phyloP scores from a whole-genome alignment of 2,113 vertebrate genomes.

The Bubo bubo region DNA sequence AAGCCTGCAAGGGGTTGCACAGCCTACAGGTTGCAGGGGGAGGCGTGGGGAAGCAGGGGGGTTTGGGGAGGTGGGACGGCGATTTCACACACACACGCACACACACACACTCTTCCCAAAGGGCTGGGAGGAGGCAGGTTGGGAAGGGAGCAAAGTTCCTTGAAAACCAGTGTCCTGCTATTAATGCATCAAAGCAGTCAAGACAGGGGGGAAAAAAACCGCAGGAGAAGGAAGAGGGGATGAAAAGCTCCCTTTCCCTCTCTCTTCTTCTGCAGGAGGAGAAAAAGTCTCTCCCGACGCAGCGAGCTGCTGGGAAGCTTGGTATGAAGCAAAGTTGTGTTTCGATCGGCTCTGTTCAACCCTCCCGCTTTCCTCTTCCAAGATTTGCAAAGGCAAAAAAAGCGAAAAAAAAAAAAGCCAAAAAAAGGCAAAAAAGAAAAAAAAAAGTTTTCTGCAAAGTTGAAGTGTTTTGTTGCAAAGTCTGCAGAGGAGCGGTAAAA shows the following conservation, averaged over 20 bases:
- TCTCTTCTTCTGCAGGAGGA: conserved; percentile 48
- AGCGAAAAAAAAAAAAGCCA: background rate
- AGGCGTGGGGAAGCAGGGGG: background rate
- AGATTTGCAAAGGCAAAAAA: conserved; percentile 52
- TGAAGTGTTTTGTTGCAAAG: conserved; percentile 65
- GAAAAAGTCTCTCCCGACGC: conserved; percentile 36
- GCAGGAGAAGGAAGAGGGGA: conserved; percentile 29
- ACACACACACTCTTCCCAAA: background rate
- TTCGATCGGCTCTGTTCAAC: conserved; percentile 51
- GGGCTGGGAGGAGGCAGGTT: conserved; percentile 10
- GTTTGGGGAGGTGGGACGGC: background rate
- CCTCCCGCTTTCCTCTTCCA: conserved; percentile 64
- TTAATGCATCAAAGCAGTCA: conserved; percentile 42
- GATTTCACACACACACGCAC: background rate
- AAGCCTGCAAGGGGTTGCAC: background rate
- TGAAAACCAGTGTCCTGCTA: conserved; percentile 53
- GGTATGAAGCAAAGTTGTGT: conserved; percentile 52
- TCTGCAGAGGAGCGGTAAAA: conserved; percentile 64
- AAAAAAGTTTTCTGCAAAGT: conserved; percentile 63
- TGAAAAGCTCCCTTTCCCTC: conserved; percentile 25
- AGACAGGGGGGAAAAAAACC: background rate
- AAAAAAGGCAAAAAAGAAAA: background rate
- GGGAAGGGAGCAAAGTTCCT: conserved; percentile 46
- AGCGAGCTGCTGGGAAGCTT: conserved; percentile 53
- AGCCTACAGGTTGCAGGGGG: conserved; percentile 30